Percentiles rank a stretch among this genome's conserved stretches.
phyloP scores from a whole-genome alignment of 2,888 invertebrate genomes.

The Brachyptera putata region DNA sequence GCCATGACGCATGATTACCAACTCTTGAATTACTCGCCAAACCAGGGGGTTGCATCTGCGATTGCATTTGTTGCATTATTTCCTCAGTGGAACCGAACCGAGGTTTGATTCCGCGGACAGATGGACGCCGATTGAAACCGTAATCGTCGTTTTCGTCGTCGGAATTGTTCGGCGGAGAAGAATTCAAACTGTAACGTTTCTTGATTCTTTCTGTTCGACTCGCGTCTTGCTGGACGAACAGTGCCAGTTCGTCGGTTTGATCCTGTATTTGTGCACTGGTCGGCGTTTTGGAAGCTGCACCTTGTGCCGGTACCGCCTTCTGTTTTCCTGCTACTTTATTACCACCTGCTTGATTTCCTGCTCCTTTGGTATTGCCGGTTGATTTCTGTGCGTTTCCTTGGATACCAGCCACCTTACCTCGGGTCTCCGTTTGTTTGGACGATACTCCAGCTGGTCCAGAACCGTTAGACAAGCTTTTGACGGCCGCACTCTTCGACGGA shows the following conservation, averaged over 20 bases:
- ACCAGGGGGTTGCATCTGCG: conserved; percentile 52
- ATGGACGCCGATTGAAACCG: conserved; percentile 83
- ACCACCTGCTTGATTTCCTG: background rate
- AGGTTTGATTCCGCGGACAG: conserved; percentile 85
- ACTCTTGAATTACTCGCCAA: conserved; percentile 36
- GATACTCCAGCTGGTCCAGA: conserved; percentile 5
- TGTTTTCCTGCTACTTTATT: background rate
- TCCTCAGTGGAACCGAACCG: conserved; percentile 76
- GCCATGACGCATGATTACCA: conserved; percentile 55
- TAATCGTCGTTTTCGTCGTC: conserved; percentile 85
- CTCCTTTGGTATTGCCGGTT: background rate
- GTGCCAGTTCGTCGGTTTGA: conserved; percentile 64
- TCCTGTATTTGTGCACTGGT: conserved; percentile 48
- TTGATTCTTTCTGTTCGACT: conserved; percentile 77
- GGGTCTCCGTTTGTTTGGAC: background rate
- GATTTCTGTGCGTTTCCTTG: conserved; percentile 2
- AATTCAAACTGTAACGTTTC: conserved; percentile 56
- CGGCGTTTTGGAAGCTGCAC: conserved; percentile 35
- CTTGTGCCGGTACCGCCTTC: background rate
- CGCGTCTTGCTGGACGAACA: conserved; percentile 81
- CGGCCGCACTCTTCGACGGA: background rate
- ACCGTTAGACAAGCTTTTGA: background rate
- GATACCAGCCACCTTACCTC: conserved; percentile 16
- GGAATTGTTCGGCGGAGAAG: conserved; percentile 47
- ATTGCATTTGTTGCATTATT: conserved; percentile 76